Evolutionary conservation across 2,888 invertebrate genomes (phyloP).

Genomic region (Thecocarcelia acutangulata): DNA sequence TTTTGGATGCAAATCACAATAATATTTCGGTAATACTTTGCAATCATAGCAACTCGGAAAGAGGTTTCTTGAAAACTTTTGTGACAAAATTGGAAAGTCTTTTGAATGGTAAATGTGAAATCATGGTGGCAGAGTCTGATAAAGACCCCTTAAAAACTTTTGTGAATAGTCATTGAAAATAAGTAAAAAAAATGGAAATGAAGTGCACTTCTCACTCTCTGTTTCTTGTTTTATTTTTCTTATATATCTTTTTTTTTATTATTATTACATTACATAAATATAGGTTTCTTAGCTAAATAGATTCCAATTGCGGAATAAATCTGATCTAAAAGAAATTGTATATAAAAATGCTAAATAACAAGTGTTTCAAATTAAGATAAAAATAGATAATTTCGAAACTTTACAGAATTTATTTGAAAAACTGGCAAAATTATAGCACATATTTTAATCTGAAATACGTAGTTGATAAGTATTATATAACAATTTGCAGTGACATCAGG

Average conservation of each 20-base stretch:
- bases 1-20: conserved; percentile 91
- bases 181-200: background rate
- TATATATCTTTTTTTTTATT: conserved; percentile 47
- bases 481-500: too few relatives aligned
- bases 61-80: conserved; percentile 90
- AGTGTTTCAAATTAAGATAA: conserved; percentile 30
- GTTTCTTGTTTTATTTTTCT: conserved; percentile 38
- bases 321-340: conserved; percentile 11
- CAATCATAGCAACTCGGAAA: conserved; percentile 96
- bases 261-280: conserved; percentile 7
- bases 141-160: conserved; percentile 88
- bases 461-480: too few relatives aligned
- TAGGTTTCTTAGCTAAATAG: conserved; percentile 33
- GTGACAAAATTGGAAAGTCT: conserved; percentile 78
- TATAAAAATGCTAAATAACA: conserved; percentile 54
- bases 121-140: conserved; percentile 88
- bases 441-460: too few relatives aligned
- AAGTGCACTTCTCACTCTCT: too few relatives aligned
- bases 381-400: background rate
- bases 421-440: too few relatives aligned
- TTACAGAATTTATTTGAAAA: too few relatives aligned
- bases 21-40: conserved; percentile 92
- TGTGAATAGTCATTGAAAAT: conserved; percentile 30
- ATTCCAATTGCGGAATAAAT: conserved; percentile 32
- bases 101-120: conserved; percentile 81